Evolutionary conservation across 2,113 vertebrate genomes (phyloP), one percentile per base, ranked within the genome.

Genomic region (Peromyscus polionotus): DNA sequence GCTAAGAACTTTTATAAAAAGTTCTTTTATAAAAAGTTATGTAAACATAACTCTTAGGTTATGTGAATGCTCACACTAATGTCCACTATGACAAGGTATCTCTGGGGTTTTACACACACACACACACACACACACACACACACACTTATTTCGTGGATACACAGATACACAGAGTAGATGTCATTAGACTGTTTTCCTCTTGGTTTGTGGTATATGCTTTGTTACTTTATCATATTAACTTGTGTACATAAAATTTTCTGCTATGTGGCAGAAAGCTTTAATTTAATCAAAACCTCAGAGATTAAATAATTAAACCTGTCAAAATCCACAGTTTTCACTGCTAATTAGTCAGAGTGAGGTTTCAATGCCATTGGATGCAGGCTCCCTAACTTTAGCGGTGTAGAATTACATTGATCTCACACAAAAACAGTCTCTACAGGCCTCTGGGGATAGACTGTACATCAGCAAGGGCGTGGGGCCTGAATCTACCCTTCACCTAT

Each of bases 311-410:
- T 98, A 99, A 99, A 98, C 96, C 98, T 98, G 97, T 88, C 98
- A 98, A 97, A 97, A 98, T 94, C 94, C 83, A 97, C 97, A 92
- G 97, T 98, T 98, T 98, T 98, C 98, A 97, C 96, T 98, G 97
- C 97, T 99, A 99, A 99, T 99, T 99, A 99, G 98, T 98, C 97
- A 97, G 96, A 92, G 98, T 98, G 98, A 99, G 97, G 98, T 99
- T 98, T 98, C 98, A 98, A 96, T 98, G 99, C 98, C 98, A 97
- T 97, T 98, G 98, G 98, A 99, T 96, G 94, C 96, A 98, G 88
- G 94, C 94, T 95, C 94, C 98, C 98, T 99, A 99, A 99, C 99
- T 99, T 98, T 99, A 99, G 98, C 98, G 83, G 98, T 98, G 97
- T 97, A 99, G 98, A 98, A 99, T 98, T 98, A 98, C 98, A 98